Base-by-base conservation (phyloP, 2,113 vertebrate species). In the Aviceda subcristata region DNA sequence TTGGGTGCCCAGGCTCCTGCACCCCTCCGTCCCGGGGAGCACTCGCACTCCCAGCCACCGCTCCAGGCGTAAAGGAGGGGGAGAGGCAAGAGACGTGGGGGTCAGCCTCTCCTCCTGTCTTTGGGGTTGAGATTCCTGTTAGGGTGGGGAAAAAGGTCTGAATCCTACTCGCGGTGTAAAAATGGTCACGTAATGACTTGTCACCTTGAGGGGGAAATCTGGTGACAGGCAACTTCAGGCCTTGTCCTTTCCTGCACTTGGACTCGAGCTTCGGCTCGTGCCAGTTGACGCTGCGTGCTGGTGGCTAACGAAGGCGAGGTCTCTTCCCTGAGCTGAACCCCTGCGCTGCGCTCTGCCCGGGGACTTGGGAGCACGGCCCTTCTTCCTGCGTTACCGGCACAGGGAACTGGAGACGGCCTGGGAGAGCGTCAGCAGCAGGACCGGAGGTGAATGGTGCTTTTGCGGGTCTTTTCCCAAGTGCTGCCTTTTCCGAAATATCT, bases 301-400 rank as follows among this genome's bases (percentile, higher is more conserved):
- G 30, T 12, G 46, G 64, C 76, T 41, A 5, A 32, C 1, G 3
- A 55, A 48, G 14, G 56, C 1, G 10, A 67, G 50, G 13, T n/a
- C 41, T 43, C 12, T 91, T n/a, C 34, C 63, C 63, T 3, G 1
- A 2, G 38, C 39, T 56, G 84, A 66, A 2, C 41, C 34, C 26
- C 60, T 9, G 19, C 0, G 2, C 72, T 41, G 9, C 39, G 51
- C 56, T 50, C 38, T 87, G 64, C 51, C 55, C 4, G 1, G 18
- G 22, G 17, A 45, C 27, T 36, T 0, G 0, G 36, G 36, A 57
- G 15, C 24, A 7, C 0, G 0, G 24, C 7, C 17, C 17, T 12
- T 64, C 13, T 36, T 41, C 16, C n/a, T 43, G 12, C 10, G 0
- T 10, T 38, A 36, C 34, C 1, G 5, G 66, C 59, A 46, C 3